A percentile compares a stretch with the other conserved stretches of the same genome.
Evolutionary conservation across 2,113 vertebrate species (phyloP).

Genomic region (Erinaceus europaeus): DNA sequence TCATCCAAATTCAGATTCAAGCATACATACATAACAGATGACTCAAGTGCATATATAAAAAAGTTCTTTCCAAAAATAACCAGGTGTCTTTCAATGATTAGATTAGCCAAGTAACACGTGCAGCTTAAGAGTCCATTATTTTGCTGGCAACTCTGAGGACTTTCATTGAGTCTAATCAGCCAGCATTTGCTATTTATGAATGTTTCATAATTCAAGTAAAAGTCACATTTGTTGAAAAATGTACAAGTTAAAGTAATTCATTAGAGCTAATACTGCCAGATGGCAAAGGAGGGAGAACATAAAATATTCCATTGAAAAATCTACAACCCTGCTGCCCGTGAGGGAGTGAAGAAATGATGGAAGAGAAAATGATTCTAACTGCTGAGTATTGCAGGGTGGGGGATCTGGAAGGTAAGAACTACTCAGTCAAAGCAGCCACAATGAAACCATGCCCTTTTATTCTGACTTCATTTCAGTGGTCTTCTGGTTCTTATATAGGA

Average conservation of each 20-base stretch:
- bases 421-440: not conserved
- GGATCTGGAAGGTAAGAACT: not conserved
- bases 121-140: slow-evolving; percentile 14
- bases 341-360: not conserved
- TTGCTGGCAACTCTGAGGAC: slow-evolving; percentile 44
- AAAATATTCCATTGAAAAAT: slow-evolving; percentile 56
- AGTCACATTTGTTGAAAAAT: slow-evolving; percentile 61
- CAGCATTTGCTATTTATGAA: slow-evolving; percentile 70
- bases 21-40: slow-evolving; percentile 33
- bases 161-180: slow-evolving; percentile 57
- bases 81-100: slow-evolving; percentile 54
- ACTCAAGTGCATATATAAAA: slow-evolving; percentile 43
- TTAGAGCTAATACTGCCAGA: slow-evolving; percentile 66
- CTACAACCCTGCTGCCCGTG: not conserved
- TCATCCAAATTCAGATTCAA: slow-evolving; percentile 6
- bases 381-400: not conserved
- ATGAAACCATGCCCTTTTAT: not conserved
- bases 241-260: slow-evolving; percentile 57
- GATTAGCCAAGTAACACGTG: slow-evolving; percentile 15
- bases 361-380: not conserved
- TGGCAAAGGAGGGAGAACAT: slow-evolving; percentile 44
- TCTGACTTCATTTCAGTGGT: not conserved
- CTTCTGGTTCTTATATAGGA: not conserved
- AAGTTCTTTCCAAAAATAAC: slow-evolving; percentile 63
- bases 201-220: slow-evolving; percentile 62